Conservation (phyloP, 2,797 vertebrate genomes). For the Danio tinwini region DNA sequence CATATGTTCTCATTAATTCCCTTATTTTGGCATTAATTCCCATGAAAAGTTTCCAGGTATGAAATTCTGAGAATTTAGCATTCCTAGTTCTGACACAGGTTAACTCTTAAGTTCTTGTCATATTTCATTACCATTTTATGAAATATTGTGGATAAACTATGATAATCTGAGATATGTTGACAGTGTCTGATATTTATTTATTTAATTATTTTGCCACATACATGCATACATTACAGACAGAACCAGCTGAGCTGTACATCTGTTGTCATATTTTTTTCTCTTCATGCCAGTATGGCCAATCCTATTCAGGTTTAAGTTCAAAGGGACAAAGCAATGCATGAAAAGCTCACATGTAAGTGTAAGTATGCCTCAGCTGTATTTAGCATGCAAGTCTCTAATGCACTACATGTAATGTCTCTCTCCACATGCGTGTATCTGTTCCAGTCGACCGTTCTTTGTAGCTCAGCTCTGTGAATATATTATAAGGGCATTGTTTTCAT, state of each 20-base stretch:
- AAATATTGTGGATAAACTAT: too few relatives aligned
- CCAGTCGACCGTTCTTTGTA: neutral
- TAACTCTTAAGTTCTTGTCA: too few relatives aligned
- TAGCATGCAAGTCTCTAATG: constrained; percentile 1
- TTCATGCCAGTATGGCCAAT: neutral
- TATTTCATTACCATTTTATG: too few relatives aligned
- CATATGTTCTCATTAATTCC: too few relatives aligned
- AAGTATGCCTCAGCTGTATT: neutral
- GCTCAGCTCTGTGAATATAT: constrained; percentile 19
- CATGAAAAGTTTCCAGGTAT: too few relatives aligned
- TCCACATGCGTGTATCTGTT: neutral
- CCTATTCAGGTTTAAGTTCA: neutral
- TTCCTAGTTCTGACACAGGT: too few relatives aligned
- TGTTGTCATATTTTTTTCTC: neutral
- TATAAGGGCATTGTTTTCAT: constrained; percentile 34
- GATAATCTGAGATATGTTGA: too few relatives aligned
- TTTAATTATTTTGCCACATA: too few relatives aligned
- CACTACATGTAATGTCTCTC: neutral
- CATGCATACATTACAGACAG: too few relatives aligned
- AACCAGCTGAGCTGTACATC: neutral
- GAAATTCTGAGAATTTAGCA: too few relatives aligned
- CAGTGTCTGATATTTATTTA: too few relatives aligned
- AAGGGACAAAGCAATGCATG: neutral
- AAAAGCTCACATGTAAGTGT: neutral
- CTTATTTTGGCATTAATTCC: too few relatives aligned